Percentiles rank a stretch among this genome's conserved stretches.
phyloP scores from a whole-genome alignment of 2,888 invertebrate genomes.

The Periphyllus acericola region DNA sequence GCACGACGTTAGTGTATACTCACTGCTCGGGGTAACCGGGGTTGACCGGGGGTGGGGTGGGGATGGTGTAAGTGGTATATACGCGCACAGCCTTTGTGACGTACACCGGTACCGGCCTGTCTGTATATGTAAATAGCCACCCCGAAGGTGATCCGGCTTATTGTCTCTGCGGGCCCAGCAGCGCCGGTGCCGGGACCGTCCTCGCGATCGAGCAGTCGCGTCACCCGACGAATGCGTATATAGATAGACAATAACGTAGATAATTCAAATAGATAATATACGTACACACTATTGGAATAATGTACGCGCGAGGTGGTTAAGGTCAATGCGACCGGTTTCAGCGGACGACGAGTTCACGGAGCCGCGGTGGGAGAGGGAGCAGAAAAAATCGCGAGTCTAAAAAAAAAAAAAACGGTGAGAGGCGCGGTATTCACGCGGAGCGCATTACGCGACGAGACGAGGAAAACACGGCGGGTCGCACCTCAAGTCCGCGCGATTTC shows the following conservation, averaged over 20 bases:
- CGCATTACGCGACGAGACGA: neutral
- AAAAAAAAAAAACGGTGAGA: slow-evolving; percentile 10
- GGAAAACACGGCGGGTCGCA: neutral
- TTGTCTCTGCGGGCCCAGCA: neutral
- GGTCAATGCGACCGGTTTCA: slow-evolving; percentile 43
- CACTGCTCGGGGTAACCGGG: too few species aligned
- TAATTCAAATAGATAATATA: neutral
- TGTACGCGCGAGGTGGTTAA: slow-evolving; percentile 26
- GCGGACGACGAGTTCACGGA: slow-evolving; percentile 39
- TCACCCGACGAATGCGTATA: neutral
- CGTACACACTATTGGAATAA: neutral
- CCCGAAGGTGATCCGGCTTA: slow-evolving; percentile 28
- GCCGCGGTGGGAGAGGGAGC: neutral
- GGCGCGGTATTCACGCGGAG: neutral
- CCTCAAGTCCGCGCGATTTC: slow-evolving; percentile 10
- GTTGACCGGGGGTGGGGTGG: too few species aligned
- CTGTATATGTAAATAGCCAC: neutral
- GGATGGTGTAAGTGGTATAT: neutral
- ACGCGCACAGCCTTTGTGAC: neutral
- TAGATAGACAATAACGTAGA: slow-evolving; percentile 8
- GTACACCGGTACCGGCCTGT: too few species aligned
- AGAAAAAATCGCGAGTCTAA: slow-evolving; percentile 13
- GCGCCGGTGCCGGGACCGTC: neutral
- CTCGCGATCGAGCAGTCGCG: neutral
- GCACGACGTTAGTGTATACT: neutral